Evolutionary conservation across 2,888 invertebrate species (phyloP), one percentile per base, ranked within the genome.

Genomic region (Rotaria sp.): DNA sequence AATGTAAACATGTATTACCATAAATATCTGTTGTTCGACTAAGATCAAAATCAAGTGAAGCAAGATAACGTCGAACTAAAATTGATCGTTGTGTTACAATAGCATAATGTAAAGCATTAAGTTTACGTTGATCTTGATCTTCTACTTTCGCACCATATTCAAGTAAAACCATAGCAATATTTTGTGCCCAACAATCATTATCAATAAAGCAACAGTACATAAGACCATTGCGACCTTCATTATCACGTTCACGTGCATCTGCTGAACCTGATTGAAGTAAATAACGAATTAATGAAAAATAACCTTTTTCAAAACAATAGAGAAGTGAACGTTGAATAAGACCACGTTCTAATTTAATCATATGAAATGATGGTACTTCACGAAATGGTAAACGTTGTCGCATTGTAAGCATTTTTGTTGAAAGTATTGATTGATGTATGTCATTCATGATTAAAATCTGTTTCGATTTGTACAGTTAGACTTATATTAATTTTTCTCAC

Each of bases 1-100:
- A 86, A 57, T 86, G 86, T 21, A 86, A 57, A 59, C 86, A 85
- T 24, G 55, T 75, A 67, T 86, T 86, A 21, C 86, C 86, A 50
- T 86, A 35, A 0, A 59, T 45, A 59, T 86, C 86, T 21, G 55
- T 26, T 35, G 86, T 30, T 38, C 55, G 41, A 38, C 48, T 85
- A 45, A 86, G 48, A 75, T 86, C 74, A 45, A 86, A 86, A 84
- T 86, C 86, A 48, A 86, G n/a, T 30, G 80, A 59, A 38, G 52
- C 75, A 26, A 86, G 30, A 55, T 85, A 59, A 24, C 45, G 74
- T 57, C 75, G 75, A 24, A 86, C 45, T 48, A 86, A 38, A 13
- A 75, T 75, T 35, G 45, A 15, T 50, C 86, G 85, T 35, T 85
- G 85, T 30, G 75, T 85, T 52, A 75, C 55, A 21, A 85, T 85